phyloP scores from a whole-genome alignment of 1,140 invertebrate genomes.

The Myzus persicae region DNA sequence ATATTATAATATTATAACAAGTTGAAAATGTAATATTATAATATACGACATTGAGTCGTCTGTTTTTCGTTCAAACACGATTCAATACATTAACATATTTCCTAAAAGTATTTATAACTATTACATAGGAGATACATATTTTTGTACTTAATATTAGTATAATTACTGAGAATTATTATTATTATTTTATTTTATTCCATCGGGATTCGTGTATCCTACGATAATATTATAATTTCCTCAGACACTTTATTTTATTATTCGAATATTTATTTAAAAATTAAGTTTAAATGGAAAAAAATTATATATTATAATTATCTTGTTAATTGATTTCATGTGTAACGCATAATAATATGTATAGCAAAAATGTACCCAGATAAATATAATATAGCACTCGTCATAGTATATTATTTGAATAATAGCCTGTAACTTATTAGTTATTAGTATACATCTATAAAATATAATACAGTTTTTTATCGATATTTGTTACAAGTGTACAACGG shows the following conservation, averaged over 20 bases:
- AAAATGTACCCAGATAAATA: background rate
- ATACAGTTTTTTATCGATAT: background rate
- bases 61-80: background rate
- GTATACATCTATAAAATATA: background rate
- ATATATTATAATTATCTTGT: background rate
- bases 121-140: no score
- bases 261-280: background rate
- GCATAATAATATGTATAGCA: background rate
- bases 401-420: background rate
- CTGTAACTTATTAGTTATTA: no score
- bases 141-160: background rate
- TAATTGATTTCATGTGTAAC: background rate
- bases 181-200: background rate
- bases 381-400: background rate
- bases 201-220: background rate
- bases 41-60: background rate
- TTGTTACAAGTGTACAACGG: background rate
- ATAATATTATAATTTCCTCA: background rate
- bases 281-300: background rate
- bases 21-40: background rate
- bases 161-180: background rate
- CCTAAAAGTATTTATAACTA: no score
- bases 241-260: background rate
- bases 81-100: background rate
- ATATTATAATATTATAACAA: background rate